Base-by-base conservation (phyloP, 2,888 invertebrate species). In the Coecobrya sp. region DNA sequence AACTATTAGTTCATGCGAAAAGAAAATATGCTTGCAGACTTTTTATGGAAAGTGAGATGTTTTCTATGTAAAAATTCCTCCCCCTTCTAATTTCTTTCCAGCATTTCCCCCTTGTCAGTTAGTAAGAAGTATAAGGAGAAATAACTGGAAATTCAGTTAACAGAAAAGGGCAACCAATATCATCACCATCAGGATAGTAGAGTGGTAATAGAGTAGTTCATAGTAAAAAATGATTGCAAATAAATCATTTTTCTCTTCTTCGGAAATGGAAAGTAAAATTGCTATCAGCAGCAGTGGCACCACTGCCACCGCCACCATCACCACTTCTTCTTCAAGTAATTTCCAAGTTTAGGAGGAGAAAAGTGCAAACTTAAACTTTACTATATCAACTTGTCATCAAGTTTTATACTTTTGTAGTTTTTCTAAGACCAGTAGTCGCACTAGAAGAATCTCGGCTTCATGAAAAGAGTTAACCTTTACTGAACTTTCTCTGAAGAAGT, bases 281-380 rank as follows among this genome's bases (percentile, higher is more conserved):
- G 19, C 22, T 45, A 22, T n/a, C n/a, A 62, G 22, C 22, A 62
- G 19, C n/a, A 62, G 55, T 30, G 4, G 36, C 68, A n/a, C 30
- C 73, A n/a, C 5, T 25, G 19, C 59, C 19, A 59, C 19, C 19
- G 19, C 59, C 59, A 19, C 19, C 19, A n/a, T 5, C 59, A 0
- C 8, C 36, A 70, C 36, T 70, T 70, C 36, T 70, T 70, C 73
- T 19, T 19, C 45, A 49, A 76, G 49, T 49, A 76, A 76, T 45
- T 49, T 76, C 22, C 76, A 76, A 76, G 49, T 76, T 76, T 4
- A 25, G 45, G 22, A 10, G 25, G 49, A 76, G 76, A 42, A 76
- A 76, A 73, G 73, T 73, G 42, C 45, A 76, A 76, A 76, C 73
- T 73, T 45, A 16, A 70, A 70, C 73, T 73, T 73, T 19, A 73